phyloP scores from a whole-genome alignment of 2,113 vertebrate species.

The Salvator merianae region DNA sequence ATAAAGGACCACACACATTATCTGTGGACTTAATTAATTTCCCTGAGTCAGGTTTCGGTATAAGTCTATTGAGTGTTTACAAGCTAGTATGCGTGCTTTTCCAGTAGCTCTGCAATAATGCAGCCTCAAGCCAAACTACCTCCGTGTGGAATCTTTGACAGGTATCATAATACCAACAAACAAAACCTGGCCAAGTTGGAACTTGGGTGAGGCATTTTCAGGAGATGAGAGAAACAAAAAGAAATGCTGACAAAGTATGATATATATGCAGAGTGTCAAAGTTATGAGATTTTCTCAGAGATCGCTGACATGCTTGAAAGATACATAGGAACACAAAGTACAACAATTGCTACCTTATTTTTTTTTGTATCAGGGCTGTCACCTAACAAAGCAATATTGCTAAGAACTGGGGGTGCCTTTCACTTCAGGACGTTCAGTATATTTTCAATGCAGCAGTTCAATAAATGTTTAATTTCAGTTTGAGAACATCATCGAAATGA shows the following conservation, averaged over 20 bases:
- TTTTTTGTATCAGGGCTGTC: neutral
- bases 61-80: neutral
- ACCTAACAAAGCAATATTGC: neutral
- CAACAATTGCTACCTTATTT: neutral
- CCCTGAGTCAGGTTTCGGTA: neutral
- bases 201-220: neutral
- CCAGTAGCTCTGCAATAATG: neutral
- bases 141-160: neutral
- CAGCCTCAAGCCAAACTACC: conserved; percentile 3
- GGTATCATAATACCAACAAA: neutral
- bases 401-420: neutral
- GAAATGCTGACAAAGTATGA: neutral
- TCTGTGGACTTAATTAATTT: neutral
- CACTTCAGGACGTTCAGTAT: neutral
- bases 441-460: neutral
- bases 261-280: neutral
- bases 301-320: neutral
- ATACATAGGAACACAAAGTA: neutral
- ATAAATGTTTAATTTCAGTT: neutral
- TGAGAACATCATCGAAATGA: neutral
- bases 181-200: neutral
- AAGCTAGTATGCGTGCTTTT: neutral
- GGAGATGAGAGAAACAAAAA: neutral
- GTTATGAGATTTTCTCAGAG: neutral
- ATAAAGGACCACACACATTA: neutral